phyloP scores from a whole-genome alignment of 2,888 invertebrate species.

The Fragum sueziense region DNA sequence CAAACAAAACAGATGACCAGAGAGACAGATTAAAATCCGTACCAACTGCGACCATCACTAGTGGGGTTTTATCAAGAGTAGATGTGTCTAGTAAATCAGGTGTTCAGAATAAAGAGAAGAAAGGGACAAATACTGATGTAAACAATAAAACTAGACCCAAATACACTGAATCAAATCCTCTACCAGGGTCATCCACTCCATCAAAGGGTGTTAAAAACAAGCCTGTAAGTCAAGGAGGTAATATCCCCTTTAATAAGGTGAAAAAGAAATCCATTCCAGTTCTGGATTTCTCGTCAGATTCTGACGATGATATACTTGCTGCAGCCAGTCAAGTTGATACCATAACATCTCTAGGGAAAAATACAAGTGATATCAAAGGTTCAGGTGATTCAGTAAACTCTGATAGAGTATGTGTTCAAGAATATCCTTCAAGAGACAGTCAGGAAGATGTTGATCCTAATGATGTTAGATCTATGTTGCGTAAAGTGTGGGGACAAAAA shows the following conservation, averaged over 20 bases:
- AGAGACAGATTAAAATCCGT: background rate
- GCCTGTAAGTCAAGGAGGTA: conserved; percentile 49
- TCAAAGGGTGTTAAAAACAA: conserved; percentile 33
- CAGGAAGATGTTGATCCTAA: conserved; percentile 13
- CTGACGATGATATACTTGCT: conserved; percentile 56
- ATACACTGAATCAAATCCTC: background rate
- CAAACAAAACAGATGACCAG: background rate
- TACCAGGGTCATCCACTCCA: conserved; percentile 47
- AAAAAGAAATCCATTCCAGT: conserved; percentile 29
- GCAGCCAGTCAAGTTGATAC: conserved; percentile 2
- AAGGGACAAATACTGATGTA: background rate
- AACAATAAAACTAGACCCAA: background rate
- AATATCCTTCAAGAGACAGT: background rate
- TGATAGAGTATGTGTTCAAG: background rate
- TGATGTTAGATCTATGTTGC: conserved; percentile 61
- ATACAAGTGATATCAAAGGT: background rate
- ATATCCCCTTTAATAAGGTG: conserved; percentile 28
- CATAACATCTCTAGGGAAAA: background rate
- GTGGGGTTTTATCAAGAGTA: conserved; percentile 12
- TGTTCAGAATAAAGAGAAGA: background rate
- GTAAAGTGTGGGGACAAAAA: conserved; percentile 65
- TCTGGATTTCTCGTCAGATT: conserved; percentile 56
- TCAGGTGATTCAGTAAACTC: background rate
- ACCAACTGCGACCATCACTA: conserved; percentile 26
- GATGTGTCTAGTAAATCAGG: background rate